Base-by-base conservation (phyloP, 1,140 invertebrate species). In the Microplitis demolitor region DNA sequence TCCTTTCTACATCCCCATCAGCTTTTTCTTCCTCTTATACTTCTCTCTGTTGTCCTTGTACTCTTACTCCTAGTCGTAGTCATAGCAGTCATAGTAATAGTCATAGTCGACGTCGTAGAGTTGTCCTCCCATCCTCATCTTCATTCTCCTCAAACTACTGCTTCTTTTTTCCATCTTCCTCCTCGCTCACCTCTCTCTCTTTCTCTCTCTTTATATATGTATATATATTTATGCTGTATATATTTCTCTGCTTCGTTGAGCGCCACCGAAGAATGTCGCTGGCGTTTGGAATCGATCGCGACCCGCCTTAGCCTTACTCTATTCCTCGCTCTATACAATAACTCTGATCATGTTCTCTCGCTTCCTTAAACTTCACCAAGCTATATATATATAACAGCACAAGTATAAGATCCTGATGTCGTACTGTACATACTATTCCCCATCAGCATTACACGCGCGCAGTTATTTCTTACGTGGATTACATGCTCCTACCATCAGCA, bases 401-500 rank as follows among this genome's bases (percentile, higher is more conserved):
- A 24, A 31, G 56, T 58, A 58, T 72, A 63, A 56, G 31, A 39
- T 53, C 64, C 74, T 71, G 51, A 77, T 80, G 78, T 80, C 33
- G 51, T 53, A 56, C 66, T 68, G 50, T 81, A 80, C 39, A 45
- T 78, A 80, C 83, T 80, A 82, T 84, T 86, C 84, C 81, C 84
- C 83, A 84, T 85, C 84, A 81, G 81, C 80, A 82, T 85, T 84
- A 84, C 83, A 84, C 81, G 78, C 78, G 82, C 82, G 80, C 82
- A 81, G 82, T 84, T 83, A 84, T 85, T 85, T 84, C 84, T 86
- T 84, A 83, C 79, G 82, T 81, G 82, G 82, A 80, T 84, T 84
- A 80, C 80, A 78, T 71, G 77, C 80, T 78, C 80, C 75, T 76
- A 78, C 79, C 79, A 74, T 78, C 5, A 45, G 39, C 6, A 45